Conservation (phyloP, 2,113 vertebrate species). For the Procavia capensis region DNA sequence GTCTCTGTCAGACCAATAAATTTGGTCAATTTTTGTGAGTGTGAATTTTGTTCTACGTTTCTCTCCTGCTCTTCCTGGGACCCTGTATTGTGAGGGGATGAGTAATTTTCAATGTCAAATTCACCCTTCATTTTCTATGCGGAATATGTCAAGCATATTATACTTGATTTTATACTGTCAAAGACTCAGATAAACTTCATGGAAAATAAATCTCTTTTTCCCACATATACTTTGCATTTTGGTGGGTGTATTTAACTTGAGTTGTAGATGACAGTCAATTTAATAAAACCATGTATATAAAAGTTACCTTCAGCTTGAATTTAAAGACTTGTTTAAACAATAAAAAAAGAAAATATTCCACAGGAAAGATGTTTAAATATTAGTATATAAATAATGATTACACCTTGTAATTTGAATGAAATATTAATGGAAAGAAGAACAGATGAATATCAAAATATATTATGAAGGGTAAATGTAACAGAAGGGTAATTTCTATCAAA, state of each 20-base stretch:
- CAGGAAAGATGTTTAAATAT: constrained; percentile 61
- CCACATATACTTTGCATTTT: background rate
- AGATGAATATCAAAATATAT: constrained; percentile 64
- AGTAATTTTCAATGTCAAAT: constrained; percentile 72
- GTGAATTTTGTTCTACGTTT: too few relatives aligned
- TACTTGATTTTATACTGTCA: constrained; percentile 52
- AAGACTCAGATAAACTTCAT: constrained; percentile 45
- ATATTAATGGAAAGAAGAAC: constrained; percentile 62
- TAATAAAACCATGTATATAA: constrained; percentile 42
- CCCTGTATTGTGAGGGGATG: too few relatives aligned
- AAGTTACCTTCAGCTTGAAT: constrained; percentile 53
- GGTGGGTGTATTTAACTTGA: constrained; percentile 31
- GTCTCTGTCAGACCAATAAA: too few relatives aligned
- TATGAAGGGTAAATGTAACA: constrained; percentile 44
- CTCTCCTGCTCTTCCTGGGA: too few relatives aligned
- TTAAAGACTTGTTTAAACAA: constrained; percentile 72
- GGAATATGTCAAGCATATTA: constrained; percentile 59
- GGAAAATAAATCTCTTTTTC: constrained; percentile 50
- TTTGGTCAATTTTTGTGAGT: too few relatives aligned
- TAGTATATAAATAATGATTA: constrained; percentile 59
- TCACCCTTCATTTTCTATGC: constrained; percentile 53
- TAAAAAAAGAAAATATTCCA: constrained; percentile 59
- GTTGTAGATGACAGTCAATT: background rate
- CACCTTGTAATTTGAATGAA: constrained; percentile 61
- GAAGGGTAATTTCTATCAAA: constrained; percentile 56